Evolutionary conservation across 2,113 vertebrate species (phyloP).

Genomic region (Ophthalmolycus amberensis): DNA sequence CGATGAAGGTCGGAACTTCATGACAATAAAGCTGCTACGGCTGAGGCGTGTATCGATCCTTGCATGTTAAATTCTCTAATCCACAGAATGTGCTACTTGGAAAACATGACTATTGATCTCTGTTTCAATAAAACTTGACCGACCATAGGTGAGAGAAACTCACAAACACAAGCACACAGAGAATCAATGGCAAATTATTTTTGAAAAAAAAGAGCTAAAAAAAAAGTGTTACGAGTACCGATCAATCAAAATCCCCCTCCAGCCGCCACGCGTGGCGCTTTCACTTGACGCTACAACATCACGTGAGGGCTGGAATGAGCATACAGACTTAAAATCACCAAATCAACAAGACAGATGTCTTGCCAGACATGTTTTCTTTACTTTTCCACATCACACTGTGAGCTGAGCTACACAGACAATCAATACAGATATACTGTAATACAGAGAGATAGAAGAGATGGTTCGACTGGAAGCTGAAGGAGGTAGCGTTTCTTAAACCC

Average conservation of each 20-base stretch:
- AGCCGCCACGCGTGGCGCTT: not conserved
- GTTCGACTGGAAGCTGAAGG: constrained; percentile 3
- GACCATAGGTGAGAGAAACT: not conserved
- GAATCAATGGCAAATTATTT: not conserved
- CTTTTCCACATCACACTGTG: constrained; percentile 5
- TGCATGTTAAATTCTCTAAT: constrained; percentile 26
- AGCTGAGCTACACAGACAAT: constrained; percentile 25
- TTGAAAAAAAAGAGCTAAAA: no score
- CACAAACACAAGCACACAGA: not conserved
- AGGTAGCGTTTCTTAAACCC: not conserved
- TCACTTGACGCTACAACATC: not conserved
- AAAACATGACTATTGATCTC: constrained; percentile 58
- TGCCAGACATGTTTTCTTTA: constrained; percentile 6
- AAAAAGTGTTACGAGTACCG: not conserved
- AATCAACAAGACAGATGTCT: constrained; percentile 15
- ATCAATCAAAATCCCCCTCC: not conserved
- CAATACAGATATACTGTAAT: constrained; percentile 26
- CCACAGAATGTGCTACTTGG: constrained; percentile 39
- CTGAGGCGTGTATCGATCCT: constrained; percentile 22
- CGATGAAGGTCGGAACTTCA: not conserved
- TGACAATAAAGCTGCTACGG: not conserved
- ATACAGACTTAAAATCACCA: constrained; percentile 12
- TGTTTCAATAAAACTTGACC: constrained; percentile 31
- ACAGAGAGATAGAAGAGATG: not conserved
- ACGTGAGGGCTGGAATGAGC: constrained; percentile 10